These are phyloP conservation scores for Heterodera schachtii DNA, from an alignment of 1,140 invertebrate species.

Conservation along the genomic window DNA sequence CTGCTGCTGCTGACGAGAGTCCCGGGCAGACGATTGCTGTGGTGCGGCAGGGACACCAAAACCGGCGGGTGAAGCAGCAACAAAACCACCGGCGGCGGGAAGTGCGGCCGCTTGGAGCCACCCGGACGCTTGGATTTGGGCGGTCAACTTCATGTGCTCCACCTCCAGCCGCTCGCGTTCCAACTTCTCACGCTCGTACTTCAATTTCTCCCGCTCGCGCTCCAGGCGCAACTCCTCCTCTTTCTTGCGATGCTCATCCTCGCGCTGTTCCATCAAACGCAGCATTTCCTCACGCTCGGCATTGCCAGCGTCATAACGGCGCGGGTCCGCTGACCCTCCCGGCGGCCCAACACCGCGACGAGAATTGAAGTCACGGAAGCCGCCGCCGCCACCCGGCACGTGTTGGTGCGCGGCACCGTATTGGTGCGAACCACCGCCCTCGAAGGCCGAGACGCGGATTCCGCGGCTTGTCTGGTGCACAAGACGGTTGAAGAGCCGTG, in stretches of 20 bases:
- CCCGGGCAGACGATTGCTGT: background rate
- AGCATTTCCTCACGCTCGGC: slow-evolving; percentile 26
- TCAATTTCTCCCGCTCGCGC: slow-evolving; percentile 32
- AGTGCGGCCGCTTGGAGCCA: slow-evolving; percentile 29
- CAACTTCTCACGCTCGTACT: slow-evolving; percentile 48
- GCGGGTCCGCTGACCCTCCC: background rate
- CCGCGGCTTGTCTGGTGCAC: slow-evolving; percentile 5
- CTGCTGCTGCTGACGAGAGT: background rate
- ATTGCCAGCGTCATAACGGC: background rate
- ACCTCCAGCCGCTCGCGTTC: slow-evolving; percentile 46
- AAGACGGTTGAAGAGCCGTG: background rate
- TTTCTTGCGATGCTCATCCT: slow-evolving; percentile 45
- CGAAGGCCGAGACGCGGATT: background rate
- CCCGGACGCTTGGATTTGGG: slow-evolving; percentile 29
- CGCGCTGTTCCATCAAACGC: slow-evolving; percentile 37
- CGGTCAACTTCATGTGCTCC: slow-evolving; percentile 37
- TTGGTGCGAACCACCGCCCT: background rate
- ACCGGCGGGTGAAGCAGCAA: background rate
- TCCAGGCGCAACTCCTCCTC: slow-evolving; percentile 41
- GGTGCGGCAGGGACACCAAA: background rate
- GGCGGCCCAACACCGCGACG: too few relatives aligned
- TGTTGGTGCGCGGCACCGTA: background rate
- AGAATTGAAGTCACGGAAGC: background rate
- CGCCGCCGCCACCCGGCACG: too few relatives aligned
- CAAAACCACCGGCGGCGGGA: slow-evolving; percentile 8